phyloP scores from a whole-genome alignment of 1,140 invertebrate species.

The Halotydeus destructor region DNA sequence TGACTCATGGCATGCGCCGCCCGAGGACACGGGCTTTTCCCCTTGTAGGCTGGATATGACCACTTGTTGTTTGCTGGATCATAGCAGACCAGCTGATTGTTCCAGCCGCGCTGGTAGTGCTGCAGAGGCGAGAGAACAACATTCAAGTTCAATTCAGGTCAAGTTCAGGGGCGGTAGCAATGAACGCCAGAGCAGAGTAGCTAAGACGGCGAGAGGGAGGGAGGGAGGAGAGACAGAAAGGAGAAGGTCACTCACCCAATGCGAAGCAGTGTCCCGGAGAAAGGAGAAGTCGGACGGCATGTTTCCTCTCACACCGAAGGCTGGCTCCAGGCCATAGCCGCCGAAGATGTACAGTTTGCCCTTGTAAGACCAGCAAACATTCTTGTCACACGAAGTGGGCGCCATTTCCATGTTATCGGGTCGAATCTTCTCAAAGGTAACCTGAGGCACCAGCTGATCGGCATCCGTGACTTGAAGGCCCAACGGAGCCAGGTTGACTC shows the following conservation, averaged over 20 bases:
- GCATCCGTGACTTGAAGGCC: no score
- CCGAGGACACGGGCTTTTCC: conserved; percentile 23
- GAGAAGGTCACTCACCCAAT: conserved; percentile 7
- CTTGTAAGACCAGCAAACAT: conserved; percentile 24
- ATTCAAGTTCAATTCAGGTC: no score
- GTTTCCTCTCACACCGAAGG: conserved; percentile 3
- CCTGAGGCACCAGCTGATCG: conserved; percentile 21
- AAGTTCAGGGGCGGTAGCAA: no score
- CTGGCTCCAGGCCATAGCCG: conserved; percentile 10
- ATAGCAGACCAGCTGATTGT: conserved; percentile 31
- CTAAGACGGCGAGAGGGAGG: no score
- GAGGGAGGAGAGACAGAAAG: no score
- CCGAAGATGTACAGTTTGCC: conserved; percentile 26
- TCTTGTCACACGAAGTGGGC: conserved; percentile 30
- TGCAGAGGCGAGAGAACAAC: no score
- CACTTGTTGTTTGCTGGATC: conserved; percentile 39
- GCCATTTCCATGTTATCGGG: no score
- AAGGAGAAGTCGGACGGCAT: conserved; percentile 18
- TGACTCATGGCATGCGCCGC: conserved; percentile 27
- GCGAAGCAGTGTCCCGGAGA: conserved; percentile 17
- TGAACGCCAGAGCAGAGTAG: no score
- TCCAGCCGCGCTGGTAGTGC: conserved; percentile 12
- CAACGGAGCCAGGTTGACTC: conserved; percentile 22
- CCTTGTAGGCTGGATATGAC: conserved; percentile 23
- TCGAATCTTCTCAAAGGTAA: not conserved